A percentile compares a stretch with the other conserved stretches of the same genome.
These are phyloP conservation scores for Calycopis cecrops DNA, from an alignment of 1,140 invertebrate genomes.

Conservation along the genomic window DNA sequence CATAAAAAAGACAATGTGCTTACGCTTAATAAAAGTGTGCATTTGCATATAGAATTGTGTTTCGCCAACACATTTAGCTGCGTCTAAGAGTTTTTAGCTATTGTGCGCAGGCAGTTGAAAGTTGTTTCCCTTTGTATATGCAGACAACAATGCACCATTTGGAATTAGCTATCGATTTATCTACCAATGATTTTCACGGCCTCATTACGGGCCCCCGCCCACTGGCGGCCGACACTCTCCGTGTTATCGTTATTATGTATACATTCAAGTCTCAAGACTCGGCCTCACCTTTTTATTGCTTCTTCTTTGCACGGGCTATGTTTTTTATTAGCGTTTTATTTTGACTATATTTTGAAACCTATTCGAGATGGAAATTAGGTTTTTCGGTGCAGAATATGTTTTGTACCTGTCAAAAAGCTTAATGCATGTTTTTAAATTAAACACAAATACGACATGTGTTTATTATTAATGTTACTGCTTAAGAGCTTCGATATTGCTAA, in stretches of 20 bases:
- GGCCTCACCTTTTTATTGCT: not conserved
- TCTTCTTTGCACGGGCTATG: not conserved
- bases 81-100: constrained; percentile 22
- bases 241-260: constrained; percentile 4
- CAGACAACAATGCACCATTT: constrained; percentile 69
- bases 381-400: no score
- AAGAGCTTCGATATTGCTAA: no score
- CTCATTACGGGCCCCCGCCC: constrained; percentile 30
- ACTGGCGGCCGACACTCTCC: constrained; percentile 22
- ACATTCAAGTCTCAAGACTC: no score
- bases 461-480: no score
- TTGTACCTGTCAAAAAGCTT: no score
- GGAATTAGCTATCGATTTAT: constrained; percentile 69
- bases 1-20: no score
- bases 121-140: constrained; percentile 60
- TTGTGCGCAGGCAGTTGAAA: constrained; percentile 57
- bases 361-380: no score
- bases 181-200: constrained; percentile 42
- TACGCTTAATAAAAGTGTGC: no score
- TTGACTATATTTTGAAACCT: no score
- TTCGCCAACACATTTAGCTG: not conserved
- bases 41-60: not conserved
- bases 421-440: no score
- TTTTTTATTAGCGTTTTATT: not conserved
- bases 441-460: no score